Conservation (phyloP, 1,140 invertebrate species). For the Brachionus asplanchnoidis region DNA sequence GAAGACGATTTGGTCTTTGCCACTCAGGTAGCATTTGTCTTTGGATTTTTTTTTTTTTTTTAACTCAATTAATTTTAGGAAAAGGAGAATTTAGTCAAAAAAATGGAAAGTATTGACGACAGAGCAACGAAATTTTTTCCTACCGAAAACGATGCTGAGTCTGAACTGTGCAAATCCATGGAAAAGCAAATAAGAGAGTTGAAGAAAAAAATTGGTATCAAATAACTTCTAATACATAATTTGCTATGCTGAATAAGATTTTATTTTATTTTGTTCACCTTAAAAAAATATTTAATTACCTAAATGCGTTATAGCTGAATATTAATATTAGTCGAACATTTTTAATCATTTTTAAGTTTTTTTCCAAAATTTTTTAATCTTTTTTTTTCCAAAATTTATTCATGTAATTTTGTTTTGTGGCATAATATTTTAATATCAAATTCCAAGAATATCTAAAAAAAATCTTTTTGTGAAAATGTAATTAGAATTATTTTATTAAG, state of each 20-base stretch:
- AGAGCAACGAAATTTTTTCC: conserved; percentile 17
- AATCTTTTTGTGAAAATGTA: too few species aligned
- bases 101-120: conserved; percentile 23
- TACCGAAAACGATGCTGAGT: background rate
- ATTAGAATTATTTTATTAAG: too few species aligned
- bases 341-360: background rate
- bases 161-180: background rate
- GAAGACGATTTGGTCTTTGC: conserved; percentile 38
- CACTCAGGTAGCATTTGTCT: background rate
- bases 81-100: background rate
- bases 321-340: background rate
- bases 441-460: too few species aligned
- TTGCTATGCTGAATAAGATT: background rate
- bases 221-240: background rate
- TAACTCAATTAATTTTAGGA: conserved; percentile 19
- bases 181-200: conserved; percentile 36
- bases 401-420: background rate
- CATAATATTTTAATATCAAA: background rate
- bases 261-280: background rate
- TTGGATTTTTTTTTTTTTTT: background rate
- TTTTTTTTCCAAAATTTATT: background rate
- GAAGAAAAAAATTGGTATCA: conserved; percentile 29
- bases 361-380: background rate
- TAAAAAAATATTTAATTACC: background rate
- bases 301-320: background rate